Base-by-base conservation (phyloP, 2,113 vertebrate species). In the Ptilonorhynchus violaceus region DNA sequence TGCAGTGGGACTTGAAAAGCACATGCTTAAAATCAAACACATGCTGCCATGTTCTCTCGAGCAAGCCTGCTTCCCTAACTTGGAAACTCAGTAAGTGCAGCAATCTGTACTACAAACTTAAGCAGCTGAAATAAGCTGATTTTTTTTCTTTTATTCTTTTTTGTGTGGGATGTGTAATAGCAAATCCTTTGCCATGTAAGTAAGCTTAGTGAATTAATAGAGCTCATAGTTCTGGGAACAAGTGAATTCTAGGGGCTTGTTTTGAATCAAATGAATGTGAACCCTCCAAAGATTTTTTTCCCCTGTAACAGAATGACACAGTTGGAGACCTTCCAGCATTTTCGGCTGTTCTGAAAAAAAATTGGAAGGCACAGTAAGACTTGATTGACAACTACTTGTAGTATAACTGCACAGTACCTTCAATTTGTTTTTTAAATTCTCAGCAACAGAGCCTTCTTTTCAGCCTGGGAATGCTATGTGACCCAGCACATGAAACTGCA, bases 391-490 rank as follows among this genome's bases (percentile, higher is more conserved):
- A n/a, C 68, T 64, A 44, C 60, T 67, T 56, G 41, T 42, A 70
- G 7, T n/a, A 28, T 56, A 87, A 44, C 76, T 67, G 39, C 14
- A 18, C 4, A 0, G 25, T 76, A 59, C 59, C 21, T 93, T 93
- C 42, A 37, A 23, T 15, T 90, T 82, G 39, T 27, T 58, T 88
- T 76, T 67, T 35, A 41, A 95, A 94, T 79, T 79, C 70, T 73
- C 72, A 28, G 88, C 49, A 95, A 90, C 60, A 97, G 77, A 66
- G 15, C 33, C 13, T 18, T 47, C 49, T 93, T 87, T 91, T 78
- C 79, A 78, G 69, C n/a, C 50, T 77, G 50, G 68, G 74, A 91
- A 67, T 69, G 89, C 91, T 95, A 31, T 75, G 83, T 97, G 96
- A 97, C 78, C 79, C 70, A 89, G 75, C 79, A 81, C 72, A 69